A percentile compares a stretch with the other conserved stretches of the same genome.
These are phyloP conservation scores for Hofmannophila pseudospretella DNA, from an alignment of 2,888 invertebrate genomes.

Conservation along the genomic window DNA sequence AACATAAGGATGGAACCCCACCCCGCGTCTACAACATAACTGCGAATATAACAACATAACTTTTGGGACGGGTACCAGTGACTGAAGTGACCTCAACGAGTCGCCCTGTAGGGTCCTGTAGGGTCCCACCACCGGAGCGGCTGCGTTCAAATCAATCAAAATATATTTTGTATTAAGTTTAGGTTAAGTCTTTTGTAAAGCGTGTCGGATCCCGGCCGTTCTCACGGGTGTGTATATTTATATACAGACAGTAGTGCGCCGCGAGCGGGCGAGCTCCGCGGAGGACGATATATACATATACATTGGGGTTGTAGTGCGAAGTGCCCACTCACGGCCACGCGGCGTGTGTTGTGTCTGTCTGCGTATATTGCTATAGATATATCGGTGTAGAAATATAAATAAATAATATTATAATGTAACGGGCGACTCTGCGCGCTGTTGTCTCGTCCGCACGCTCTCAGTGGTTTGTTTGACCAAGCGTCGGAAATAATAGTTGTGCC, in stretches of 20 bases:
- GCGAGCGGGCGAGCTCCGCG: not conserved
- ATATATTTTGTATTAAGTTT: slow-evolving; percentile 13
- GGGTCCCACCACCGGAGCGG: no score
- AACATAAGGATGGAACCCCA: no score
- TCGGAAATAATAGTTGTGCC: no score
- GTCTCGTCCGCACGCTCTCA: no score
- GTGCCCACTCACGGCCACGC: slow-evolving; percentile 36
- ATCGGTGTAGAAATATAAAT: slow-evolving; percentile 45
- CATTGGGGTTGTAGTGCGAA: slow-evolving; percentile 16
- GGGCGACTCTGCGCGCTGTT: slow-evolving; percentile 41
- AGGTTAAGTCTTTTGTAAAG: slow-evolving; percentile 10
- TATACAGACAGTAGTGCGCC: not conserved
- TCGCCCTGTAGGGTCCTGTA: no score
- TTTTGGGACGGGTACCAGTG: no score
- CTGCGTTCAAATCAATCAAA: slow-evolving; percentile 11
- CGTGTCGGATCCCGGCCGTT: slow-evolving; percentile 7
- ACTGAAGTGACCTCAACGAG: no score
- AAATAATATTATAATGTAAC: slow-evolving; percentile 29
- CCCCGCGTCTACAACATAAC: no score
- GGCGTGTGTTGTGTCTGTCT: slow-evolving; percentile 52
- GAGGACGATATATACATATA: not conserved
- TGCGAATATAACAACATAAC: no score
- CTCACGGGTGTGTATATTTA: slow-evolving; percentile 1
- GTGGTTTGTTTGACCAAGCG: no score
- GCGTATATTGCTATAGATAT: slow-evolving; percentile 52